Evolutionary conservation across 2,113 vertebrate genomes (phyloP).

Genomic region (Spilogale gracilis): DNA sequence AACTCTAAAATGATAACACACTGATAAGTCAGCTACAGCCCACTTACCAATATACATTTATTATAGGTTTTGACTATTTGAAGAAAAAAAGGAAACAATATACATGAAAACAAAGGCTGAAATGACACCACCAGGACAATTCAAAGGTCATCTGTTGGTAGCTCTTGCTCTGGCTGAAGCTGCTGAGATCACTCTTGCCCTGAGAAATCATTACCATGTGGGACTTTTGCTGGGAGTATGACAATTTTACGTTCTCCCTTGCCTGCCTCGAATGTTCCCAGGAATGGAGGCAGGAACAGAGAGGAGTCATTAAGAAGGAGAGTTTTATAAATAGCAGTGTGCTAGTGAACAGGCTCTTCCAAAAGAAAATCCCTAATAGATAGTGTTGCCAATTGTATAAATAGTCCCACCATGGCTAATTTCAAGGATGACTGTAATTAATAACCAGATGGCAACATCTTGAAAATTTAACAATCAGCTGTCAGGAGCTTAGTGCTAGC

Average conservation of each 20-base stretch:
- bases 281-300: not conserved
- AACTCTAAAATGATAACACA: not conserved
- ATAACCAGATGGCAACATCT: not conserved
- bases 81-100: not conserved
- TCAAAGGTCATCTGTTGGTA: not conserved
- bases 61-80: slow-evolving; percentile 4
- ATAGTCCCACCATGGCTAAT: not conserved
- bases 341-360: not conserved
- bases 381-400: not conserved
- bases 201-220: not conserved
- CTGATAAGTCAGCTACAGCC: not conserved
- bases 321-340: slow-evolving; percentile 15
- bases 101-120: slow-evolving; percentile 19
- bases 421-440: not conserved
- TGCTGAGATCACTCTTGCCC: not conserved
- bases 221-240: not conserved
- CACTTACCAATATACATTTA: slow-evolving; percentile 31
- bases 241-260: not conserved
- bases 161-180: not conserved
- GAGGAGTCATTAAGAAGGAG: not conserved
- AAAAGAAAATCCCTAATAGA: not conserved
- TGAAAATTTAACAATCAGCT: slow-evolving; percentile 2
- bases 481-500: not conserved
- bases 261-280: not conserved
- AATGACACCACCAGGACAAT: not conserved